A percentile compares a stretch with the other conserved stretches of the same genome.
phyloP scores from a whole-genome alignment of 2,113 vertebrate genomes.

The Euleptes europaea region DNA sequence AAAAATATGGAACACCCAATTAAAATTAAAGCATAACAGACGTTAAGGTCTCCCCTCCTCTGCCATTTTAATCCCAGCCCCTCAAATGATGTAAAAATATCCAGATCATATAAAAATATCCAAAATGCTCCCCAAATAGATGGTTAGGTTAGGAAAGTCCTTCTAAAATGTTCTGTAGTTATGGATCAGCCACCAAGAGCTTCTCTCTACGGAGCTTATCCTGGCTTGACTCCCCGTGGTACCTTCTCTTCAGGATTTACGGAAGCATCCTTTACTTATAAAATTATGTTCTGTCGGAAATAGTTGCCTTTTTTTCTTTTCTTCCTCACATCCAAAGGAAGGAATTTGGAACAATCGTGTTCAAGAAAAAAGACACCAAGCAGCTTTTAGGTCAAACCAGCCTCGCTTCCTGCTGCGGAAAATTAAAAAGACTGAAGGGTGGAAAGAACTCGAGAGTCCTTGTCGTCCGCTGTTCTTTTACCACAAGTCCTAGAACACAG shows the following conservation, averaged over 20 bases:
- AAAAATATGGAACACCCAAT: background rate
- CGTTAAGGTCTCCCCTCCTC: background rate
- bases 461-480: accelerated
- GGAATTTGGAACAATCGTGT: constrained; percentile 14
- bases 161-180: too few species aligned
- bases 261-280: background rate
- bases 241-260: background rate
- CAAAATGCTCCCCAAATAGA: too few species aligned
- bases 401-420: background rate
- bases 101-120: too few species aligned
- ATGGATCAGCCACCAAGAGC: too few species aligned
- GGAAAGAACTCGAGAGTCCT: background rate
- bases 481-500: background rate
- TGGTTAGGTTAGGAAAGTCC: too few species aligned
- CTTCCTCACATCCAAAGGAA: background rate
- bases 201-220: background rate
- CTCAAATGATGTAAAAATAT: background rate
- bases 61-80: background rate
- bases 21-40: background rate
- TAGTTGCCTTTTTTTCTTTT: background rate
- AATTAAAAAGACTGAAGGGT: background rate
- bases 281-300: background rate
- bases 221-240: background rate
- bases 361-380: constrained; percentile 8
- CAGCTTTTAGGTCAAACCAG: background rate